Conservation (phyloP, 2,113 vertebrate species). For the Nothobranchius kuhntae region DNA sequence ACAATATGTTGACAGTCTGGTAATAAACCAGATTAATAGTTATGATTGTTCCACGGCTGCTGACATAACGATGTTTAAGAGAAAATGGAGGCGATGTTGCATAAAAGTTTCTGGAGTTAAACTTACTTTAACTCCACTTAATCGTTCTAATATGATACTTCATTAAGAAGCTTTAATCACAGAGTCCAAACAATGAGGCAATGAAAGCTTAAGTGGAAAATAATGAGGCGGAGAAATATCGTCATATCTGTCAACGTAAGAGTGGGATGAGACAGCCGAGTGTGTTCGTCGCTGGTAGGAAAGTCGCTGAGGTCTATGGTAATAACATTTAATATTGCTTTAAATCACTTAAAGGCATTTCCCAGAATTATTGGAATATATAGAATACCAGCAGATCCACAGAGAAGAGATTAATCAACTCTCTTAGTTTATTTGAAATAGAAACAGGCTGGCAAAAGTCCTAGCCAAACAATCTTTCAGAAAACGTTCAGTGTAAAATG, state of each 20-base stretch:
- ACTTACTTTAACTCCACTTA: constrained; percentile 61
- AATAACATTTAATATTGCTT: background rate
- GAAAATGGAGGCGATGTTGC: constrained; percentile 19
- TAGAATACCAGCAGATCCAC: too few species aligned
- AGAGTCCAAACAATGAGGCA: constrained; percentile 59
- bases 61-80: constrained; percentile 29
- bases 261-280: background rate
- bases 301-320: background rate
- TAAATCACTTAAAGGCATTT: background rate
- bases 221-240: constrained; percentile 63
- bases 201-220: constrained; percentile 70
- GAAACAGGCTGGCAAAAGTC: too few species aligned
- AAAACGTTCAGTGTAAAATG: too few species aligned
- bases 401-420: too few species aligned
- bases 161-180: constrained; percentile 70
- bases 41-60: constrained; percentile 49
- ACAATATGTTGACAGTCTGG: constrained; percentile 42
- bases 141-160: constrained; percentile 58
- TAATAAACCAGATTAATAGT: constrained; percentile 63
- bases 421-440: too few species aligned
- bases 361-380: background rate
- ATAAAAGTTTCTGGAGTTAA: constrained; percentile 40
- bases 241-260: constrained; percentile 32
- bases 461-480: too few species aligned
- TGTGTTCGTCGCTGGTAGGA: background rate